Evolutionary conservation across 1,140 invertebrate species (phyloP), one percentile per base, ranked within the genome.

Genomic region (Hydropsyche tenuis): DNA sequence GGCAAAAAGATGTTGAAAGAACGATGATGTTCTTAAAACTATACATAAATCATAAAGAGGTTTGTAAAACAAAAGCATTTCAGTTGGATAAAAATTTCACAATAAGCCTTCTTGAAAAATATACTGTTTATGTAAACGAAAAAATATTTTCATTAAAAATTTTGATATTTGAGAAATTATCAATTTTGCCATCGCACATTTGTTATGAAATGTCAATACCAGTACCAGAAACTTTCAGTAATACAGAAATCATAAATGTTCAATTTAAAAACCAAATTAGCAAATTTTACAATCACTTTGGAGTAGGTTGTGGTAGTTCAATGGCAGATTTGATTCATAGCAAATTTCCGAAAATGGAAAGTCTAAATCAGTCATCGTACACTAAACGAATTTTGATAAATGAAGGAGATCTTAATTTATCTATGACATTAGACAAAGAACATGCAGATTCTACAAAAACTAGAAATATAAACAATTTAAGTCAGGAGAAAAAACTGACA

Each of bases 21-120:
- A 72, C 69, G 0, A 78, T 76, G 62, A 18, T 72, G 14, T 75
- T 72, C 53, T 53, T 78, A 11, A 75, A 76, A 74, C 64, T 76
- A 43, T 72, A 20, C 5, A 27, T 76, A 0, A 70, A 78, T 63
- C 64, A 70, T 46, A 76, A 70, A 65, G 74, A 74, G 30, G 70
- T 78, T 12, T 78, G 77, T 48, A 72, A 73, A 46, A 76, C 74
- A 0, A 70, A 72, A 1, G n/a, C 30, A 27, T 48, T 69, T 53
- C 20, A 45, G 20, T 22, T 78, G 20, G 66, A 74, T 12, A 23
- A 74, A 9, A 71, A 74, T 65, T 78, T 78, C 46, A 60, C 30
- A 11, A 11, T 74, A 11, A 56, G 69, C 25, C 37, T 78, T 27
- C 23, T 72, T 48, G 74, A 76, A 65, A 73, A 66, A 46, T 75